phyloP scores from a whole-genome alignment of 2,113 vertebrate genomes.

The Echinops telfairi region DNA sequence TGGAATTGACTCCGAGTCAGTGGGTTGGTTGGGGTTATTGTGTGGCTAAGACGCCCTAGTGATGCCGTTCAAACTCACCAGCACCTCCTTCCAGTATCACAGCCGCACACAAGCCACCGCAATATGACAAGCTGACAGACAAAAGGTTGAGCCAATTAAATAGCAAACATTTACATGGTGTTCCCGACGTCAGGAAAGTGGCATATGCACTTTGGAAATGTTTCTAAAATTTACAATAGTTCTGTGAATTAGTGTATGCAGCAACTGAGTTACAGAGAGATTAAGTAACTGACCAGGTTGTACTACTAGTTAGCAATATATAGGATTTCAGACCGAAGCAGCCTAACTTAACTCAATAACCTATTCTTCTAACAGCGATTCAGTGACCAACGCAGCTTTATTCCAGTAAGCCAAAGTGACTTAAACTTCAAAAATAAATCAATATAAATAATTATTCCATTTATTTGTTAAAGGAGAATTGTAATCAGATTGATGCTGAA shows the following conservation, averaged over 20 bases:
- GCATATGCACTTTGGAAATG: neutral
- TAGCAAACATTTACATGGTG: neutral
- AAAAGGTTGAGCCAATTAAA: neutral
- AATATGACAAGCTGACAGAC: too few species aligned
- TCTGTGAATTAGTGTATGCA: neutral
- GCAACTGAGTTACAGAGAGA: neutral
- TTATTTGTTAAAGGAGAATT: constrained; percentile 30
- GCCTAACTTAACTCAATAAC: too few species aligned
- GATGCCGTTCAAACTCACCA: too few species aligned
- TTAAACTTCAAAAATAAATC: neutral
- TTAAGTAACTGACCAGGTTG: neutral
- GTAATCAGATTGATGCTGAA: neutral
- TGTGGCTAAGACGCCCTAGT: too few species aligned
- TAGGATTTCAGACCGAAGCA: neutral
- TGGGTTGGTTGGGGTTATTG: too few species aligned
- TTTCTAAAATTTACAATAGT: neutral
- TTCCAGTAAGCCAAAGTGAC: neutral
- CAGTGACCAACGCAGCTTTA: neutral
- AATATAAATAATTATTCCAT: neutral
- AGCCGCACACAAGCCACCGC: too few species aligned
- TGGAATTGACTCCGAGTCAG: too few species aligned
- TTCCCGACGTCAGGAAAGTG: neutral
- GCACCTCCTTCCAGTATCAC: too few species aligned
- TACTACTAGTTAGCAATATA: neutral
- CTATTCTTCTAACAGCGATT: neutral